Conservation (phyloP, 2,888 invertebrate genomes). For the Drosophila stalkeri region DNA sequence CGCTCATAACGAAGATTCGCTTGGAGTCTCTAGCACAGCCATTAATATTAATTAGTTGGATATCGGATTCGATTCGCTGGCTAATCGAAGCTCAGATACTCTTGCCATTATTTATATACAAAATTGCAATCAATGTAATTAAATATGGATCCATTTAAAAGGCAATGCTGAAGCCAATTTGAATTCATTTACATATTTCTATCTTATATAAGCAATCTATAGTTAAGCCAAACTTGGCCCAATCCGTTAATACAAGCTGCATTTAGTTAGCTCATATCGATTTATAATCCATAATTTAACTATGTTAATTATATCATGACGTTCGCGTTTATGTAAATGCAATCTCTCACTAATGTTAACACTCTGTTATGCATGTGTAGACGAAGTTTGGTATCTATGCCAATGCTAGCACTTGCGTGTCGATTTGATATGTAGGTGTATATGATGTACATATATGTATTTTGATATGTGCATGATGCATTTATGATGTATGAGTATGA, state of each 20-base stretch:
- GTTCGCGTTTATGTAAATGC: constrained; percentile 1
- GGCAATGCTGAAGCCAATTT: background rate
- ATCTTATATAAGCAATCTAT: background rate
- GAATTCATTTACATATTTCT: constrained; percentile 1
- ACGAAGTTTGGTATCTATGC: background rate
- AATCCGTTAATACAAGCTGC: background rate
- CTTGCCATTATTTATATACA: constrained; percentile 1
- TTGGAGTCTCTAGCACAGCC: background rate
- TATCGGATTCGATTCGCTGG: background rate
- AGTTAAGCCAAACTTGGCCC: background rate
- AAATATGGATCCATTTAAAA: constrained; percentile 1
- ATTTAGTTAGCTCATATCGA: background rate
- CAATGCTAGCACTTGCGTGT: background rate
- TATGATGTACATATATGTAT: background rate
- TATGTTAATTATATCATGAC: constrained; percentile 1
- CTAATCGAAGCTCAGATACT: constrained; percentile 9
- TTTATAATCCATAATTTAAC: constrained; percentile 1
- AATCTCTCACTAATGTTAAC: background rate
- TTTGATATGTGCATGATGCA: too few relatives aligned
- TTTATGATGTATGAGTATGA: background rate
- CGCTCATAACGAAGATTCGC: constrained; percentile 6
- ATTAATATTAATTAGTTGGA: constrained; percentile 12
- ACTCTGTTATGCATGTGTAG: background rate
- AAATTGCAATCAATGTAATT: background rate
- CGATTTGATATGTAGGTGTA: background rate